Conservation (phyloP, 2,888 invertebrate genomes). For the Hirtodrosophila cameraria region DNA sequence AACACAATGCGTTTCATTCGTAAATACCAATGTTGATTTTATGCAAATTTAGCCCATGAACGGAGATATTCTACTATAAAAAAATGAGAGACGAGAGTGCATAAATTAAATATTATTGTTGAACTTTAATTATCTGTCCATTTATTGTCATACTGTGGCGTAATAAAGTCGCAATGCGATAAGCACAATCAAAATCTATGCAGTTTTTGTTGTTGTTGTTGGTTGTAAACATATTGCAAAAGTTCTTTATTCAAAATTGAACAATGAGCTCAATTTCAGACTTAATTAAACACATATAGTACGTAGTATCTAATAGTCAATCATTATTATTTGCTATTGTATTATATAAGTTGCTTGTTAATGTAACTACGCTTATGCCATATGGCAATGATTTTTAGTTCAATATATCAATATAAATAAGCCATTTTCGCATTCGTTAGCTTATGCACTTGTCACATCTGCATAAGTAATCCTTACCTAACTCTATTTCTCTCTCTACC, state of each 20-base stretch:
- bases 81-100: constrained; percentile 39
- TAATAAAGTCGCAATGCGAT: constrained; percentile 37
- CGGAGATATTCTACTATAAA: constrained; percentile 6
- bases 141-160: constrained; percentile 55
- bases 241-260: neutral
- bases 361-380: constrained; percentile 39
- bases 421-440: constrained; percentile 58
- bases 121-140: constrained; percentile 73
- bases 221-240: no score
- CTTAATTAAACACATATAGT: no score
- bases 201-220: no score
- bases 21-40: constrained; percentile 75
- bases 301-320: constrained; percentile 3
- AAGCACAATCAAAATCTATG: constrained; percentile 13
- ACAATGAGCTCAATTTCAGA: no score
- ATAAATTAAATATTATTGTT: constrained; percentile 72
- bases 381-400: constrained; percentile 67
- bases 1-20: constrained; percentile 54
- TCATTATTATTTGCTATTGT: constrained; percentile 4
- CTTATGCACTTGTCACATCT: constrained; percentile 76
- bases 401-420: constrained; percentile 75
- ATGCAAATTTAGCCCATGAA: constrained; percentile 64
- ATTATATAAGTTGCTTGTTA: constrained; percentile 24
- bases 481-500: neutral
- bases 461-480: constrained; percentile 44